Percentiles rank a stretch among this genome's conserved stretches.
These are phyloP conservation scores for Sycophila sp. DNA, from an alignment of 1,140 invertebrate species.

Conservation along the genomic window DNA sequence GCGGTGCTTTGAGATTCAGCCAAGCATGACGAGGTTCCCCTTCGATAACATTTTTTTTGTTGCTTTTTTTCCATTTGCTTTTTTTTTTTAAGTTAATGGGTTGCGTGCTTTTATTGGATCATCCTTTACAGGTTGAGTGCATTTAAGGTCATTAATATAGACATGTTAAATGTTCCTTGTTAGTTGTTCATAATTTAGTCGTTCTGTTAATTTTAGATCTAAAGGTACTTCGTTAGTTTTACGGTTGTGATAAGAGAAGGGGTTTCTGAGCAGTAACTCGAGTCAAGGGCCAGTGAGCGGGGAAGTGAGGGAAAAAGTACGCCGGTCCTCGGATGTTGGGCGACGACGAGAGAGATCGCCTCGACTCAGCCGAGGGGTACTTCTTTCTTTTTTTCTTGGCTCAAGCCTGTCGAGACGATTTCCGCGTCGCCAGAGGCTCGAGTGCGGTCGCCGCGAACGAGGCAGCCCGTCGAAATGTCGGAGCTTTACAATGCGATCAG, in stretches of 20 bases:
- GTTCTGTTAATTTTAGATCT: neutral
- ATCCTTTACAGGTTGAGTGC: constrained; percentile 13
- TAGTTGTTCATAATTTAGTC: constrained; percentile 18
- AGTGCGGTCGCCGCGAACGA: too few species aligned
- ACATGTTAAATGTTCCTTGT: constrained; percentile 20
- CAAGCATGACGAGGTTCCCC: neutral
- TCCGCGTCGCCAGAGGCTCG: neutral
- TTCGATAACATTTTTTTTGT: neutral
- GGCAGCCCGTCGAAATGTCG: too few species aligned
- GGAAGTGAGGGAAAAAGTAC: too few species aligned
- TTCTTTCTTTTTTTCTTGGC: too few species aligned
- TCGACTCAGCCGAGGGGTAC: too few species aligned
- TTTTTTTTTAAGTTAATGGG: neutral
- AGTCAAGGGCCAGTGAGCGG: too few species aligned
- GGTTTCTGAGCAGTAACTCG: too few species aligned
- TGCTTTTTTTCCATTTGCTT: neutral
- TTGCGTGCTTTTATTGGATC: neutral
- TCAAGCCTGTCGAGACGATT: too few species aligned
- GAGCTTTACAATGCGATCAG: too few species aligned
- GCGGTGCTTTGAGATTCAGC: neutral
- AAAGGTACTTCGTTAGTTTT: neutral
- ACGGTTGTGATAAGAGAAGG: neutral
- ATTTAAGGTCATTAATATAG: neutral
- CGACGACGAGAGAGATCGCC: too few species aligned
- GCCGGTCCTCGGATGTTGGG: too few species aligned